Evolutionary conservation across 92 coral and sea anemone genomes (phyloP).

Genomic region (Phenganax stokvisi): DNA sequence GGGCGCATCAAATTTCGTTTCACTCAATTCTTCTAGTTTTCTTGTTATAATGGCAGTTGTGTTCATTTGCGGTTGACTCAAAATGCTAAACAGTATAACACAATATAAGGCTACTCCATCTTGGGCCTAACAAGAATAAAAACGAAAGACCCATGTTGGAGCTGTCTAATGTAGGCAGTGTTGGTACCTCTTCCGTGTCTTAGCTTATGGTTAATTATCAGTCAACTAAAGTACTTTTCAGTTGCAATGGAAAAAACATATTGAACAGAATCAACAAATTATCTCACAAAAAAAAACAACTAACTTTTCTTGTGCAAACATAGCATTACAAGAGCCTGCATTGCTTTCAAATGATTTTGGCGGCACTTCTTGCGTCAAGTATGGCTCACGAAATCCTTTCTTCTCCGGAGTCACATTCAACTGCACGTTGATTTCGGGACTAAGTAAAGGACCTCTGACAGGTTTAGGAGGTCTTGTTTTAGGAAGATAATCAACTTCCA

Average conservation of each 20-base stretch:
- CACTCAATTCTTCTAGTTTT: constrained; percentile 60
- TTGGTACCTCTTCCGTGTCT: not conserved
- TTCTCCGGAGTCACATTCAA: constrained; percentile 39
- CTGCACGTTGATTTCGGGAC: constrained; percentile 35
- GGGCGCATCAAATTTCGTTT: constrained; percentile 66
- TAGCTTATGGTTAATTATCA: not conserved
- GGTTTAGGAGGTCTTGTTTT: constrained; percentile 34
- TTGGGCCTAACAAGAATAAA: not conserved
- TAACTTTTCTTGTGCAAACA: constrained; percentile 16
- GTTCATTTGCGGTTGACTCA: constrained; percentile 65
- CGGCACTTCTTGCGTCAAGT: constrained; percentile 2
- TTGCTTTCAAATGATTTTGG: not conserved
- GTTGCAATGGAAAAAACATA: not conserved
- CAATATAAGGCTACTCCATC: no score
- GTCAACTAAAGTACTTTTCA: not conserved
- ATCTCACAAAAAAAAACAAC: not conserved
- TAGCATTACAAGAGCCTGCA: not conserved
- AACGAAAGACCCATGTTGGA: no score
- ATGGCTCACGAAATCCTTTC: constrained; percentile 19
- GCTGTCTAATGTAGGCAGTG: not conserved
- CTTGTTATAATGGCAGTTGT: constrained; percentile 64
- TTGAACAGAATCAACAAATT: not conserved
- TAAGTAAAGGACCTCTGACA: constrained; percentile 18
- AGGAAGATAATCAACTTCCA: constrained; percentile 31
- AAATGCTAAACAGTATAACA: not conserved